Percentiles rank a stretch among this genome's conserved stretches.
phyloP scores from a whole-genome alignment of 1,140 invertebrate genomes.

The Cecropterus lyciades region DNA sequence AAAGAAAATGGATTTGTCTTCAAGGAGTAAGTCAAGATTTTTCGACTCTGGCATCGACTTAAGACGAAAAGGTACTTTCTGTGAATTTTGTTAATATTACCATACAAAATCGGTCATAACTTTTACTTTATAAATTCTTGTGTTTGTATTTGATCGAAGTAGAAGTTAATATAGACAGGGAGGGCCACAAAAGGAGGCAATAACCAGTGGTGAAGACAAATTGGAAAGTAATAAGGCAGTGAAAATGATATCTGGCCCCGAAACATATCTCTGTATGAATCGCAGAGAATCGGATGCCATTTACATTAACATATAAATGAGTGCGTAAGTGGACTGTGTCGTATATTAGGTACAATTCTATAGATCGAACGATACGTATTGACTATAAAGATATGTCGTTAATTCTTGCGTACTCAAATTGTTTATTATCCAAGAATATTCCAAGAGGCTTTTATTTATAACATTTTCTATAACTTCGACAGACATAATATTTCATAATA shows the following conservation, averaged over 20 bases:
- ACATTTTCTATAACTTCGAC: not conserved
- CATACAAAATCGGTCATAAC: constrained; percentile 1
- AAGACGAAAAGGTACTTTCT: constrained; percentile 75
- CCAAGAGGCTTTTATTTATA: not conserved
- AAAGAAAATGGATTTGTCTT: constrained; percentile 77
- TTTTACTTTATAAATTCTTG: constrained; percentile 17
- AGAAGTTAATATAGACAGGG: constrained; percentile 54
- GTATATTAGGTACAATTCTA: constrained; percentile 49
- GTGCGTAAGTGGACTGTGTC: constrained; percentile 76
- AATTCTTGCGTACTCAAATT: constrained; percentile 32
- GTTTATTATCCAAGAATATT: constrained; percentile 10
- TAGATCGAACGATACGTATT: constrained; percentile 51
- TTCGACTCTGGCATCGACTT: constrained; percentile 82
- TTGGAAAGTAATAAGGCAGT: constrained; percentile 84
- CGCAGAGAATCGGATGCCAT: constrained; percentile 64
- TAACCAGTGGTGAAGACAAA: constrained; percentile 80
- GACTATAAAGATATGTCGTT: constrained; percentile 53
- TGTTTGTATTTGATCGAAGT: constrained; percentile 38
- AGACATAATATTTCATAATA: no score
- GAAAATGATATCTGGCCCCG: constrained; percentile 81
- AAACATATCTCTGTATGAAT: constrained; percentile 78
- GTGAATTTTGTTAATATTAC: constrained; percentile 44
- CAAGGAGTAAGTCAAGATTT: constrained; percentile 84
- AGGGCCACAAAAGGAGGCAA: constrained; percentile 67
- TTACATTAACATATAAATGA: constrained; percentile 83